Conservation (phyloP, 2,888 invertebrate species). For the Chaetoderma sp. region DNA sequence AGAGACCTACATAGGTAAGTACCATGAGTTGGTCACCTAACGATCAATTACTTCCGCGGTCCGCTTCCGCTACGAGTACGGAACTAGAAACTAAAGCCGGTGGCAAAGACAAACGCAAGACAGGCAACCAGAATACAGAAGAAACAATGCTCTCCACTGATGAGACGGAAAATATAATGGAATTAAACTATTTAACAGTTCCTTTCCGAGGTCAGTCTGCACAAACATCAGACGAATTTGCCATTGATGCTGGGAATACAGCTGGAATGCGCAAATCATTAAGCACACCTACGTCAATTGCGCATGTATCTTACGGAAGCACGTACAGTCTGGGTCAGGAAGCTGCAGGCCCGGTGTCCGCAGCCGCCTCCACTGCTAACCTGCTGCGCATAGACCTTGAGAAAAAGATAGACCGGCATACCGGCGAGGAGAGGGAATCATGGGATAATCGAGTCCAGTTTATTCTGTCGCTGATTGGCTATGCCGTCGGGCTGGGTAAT, state of each 20-base stretch:
- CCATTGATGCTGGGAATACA: too few species aligned
- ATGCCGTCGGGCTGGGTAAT: constrained; percentile 58
- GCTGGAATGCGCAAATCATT: not conserved
- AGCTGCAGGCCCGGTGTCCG: constrained; percentile 45
- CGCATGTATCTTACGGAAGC: constrained; percentile 40
- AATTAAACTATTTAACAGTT: constrained; percentile 2
- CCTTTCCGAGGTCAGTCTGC: not conserved
- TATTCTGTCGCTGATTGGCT: constrained; percentile 52
- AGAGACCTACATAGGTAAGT: too few species aligned
- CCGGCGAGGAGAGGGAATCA: constrained; percentile 51
- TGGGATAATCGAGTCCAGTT: constrained; percentile 57
- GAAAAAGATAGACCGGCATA: constrained; percentile 49
- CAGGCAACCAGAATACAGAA: too few species aligned
- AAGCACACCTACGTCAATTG: not conserved
- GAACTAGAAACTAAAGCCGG: too few species aligned
- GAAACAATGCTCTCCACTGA: too few species aligned
- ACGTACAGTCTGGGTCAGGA: constrained; percentile 28
- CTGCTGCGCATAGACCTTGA: constrained; percentile 51
- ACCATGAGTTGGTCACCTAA: too few species aligned
- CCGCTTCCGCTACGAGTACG: too few species aligned
- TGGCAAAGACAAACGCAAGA: too few species aligned
- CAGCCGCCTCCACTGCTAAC: constrained; percentile 49
- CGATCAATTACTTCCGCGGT: too few species aligned
- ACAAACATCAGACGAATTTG: not conserved
- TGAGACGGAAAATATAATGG: not conserved